Evolutionary conservation across 2,888 invertebrate species (phyloP), one percentile per base, ranked within the genome.

Genomic region (Rhingia campestris): DNA sequence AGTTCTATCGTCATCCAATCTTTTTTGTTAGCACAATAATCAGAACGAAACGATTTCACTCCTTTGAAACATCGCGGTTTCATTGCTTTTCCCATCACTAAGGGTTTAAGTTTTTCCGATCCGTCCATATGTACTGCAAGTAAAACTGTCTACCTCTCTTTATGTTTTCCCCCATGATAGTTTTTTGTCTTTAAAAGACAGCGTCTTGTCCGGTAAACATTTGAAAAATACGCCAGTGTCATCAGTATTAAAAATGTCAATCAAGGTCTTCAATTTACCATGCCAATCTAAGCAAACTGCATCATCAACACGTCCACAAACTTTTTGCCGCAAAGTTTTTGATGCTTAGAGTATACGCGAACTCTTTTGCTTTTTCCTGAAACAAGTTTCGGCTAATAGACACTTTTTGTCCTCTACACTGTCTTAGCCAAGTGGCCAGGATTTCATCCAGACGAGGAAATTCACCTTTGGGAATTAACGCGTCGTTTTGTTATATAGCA

Each of bases 391-490:
- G 54, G 9, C 59, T 41, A 41, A 75, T 37, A 6, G 56, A 37
- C 45, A 75, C 51, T 49, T 76, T 76, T 69, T 70, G 45, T 39
- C 56, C 63, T 72, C 56, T 63, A 72, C 53, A 53, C 53, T 53
- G 32, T 53, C 53, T 33, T n/a, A 53, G 53, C 53, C 53, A 53
- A 53, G n/a, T 53, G 53, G 32, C 53, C 53, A 53, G 53, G 12
- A 30, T 53, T 53, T 33, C 53, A 32, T 53, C 53, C 53, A 32
- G 53, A 33, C 32, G 53, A 53, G 32, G 30, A 53, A 53, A 53
- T 53, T 53, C 53, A 53, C 53, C 32, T 53, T 53, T 33, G 9
- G 49, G 9, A 45, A 45, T 12, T 45, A 45, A 45, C 45, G 45
- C 45, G 12, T 39, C 39, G 6, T 39, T 4, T 39, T 39, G 39